Conservation (phyloP, 1,140 invertebrate species). For the Maconellicoccus hirsutus region DNA sequence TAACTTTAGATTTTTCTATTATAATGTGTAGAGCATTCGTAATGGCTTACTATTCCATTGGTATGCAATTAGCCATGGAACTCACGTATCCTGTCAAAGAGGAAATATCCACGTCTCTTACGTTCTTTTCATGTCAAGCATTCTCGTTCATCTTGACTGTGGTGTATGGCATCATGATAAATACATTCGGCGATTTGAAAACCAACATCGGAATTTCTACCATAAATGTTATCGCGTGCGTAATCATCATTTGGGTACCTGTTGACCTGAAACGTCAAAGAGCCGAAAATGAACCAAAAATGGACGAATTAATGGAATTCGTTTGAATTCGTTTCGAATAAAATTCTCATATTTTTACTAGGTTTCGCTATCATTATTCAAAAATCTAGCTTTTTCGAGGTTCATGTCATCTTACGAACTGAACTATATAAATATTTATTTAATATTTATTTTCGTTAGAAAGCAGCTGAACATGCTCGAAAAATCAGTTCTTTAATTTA, state of each 20-base stretch:
- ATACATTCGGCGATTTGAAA: neutral
- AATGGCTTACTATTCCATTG: neutral
- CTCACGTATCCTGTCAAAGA: neutral
- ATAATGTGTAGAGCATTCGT: neutral
- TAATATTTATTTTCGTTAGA: too few species aligned
- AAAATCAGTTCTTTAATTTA: too few species aligned
- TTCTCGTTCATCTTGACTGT: neutral
- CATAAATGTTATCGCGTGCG: neutral
- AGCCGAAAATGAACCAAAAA: neutral
- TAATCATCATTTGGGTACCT: neutral
- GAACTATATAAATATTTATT: too few species aligned
- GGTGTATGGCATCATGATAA: neutral
- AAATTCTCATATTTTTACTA: too few species aligned
- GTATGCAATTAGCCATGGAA: neutral
- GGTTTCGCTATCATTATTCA: too few species aligned
- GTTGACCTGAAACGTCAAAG: neutral
- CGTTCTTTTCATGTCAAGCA: neutral
- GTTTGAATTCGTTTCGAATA: too few species aligned
- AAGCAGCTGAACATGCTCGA: too few species aligned
- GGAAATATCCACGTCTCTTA: neutral
- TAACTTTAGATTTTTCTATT: too few species aligned
- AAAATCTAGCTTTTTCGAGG: too few species aligned
- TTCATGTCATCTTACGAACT: too few species aligned
- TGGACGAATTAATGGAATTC: too few species aligned
- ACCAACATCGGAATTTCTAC: neutral